These are phyloP conservation scores for Liasis olivaceus DNA, from an alignment of 2,797 vertebrate species.

Conservation along the genomic window DNA sequence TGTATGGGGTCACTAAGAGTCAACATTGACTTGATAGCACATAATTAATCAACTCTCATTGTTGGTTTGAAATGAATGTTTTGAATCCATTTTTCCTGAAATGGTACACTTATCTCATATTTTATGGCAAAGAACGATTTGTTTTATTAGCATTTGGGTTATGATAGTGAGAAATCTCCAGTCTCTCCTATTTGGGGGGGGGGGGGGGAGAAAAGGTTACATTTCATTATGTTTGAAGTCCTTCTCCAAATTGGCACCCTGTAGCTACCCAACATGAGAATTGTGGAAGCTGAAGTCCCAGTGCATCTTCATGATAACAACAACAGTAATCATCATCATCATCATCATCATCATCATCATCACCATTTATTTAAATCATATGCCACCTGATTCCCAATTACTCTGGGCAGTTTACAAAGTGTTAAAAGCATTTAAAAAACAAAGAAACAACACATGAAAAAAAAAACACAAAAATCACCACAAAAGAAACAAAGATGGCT, in stretches of 20 bases:
- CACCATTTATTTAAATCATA: background rate
- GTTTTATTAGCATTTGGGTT: background rate
- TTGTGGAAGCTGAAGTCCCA: background rate
- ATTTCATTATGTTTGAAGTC: too few relatives aligned
- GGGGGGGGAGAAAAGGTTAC: background rate
- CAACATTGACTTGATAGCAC: too few relatives aligned
- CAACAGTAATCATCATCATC: background rate
- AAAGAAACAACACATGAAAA: background rate
- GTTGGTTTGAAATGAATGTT: background rate
- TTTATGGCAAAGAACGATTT: background rate
- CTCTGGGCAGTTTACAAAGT: background rate
- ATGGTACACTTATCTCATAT: background rate
- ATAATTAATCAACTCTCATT: too few relatives aligned
- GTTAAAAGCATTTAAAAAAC: background rate
- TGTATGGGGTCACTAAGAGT: too few relatives aligned
- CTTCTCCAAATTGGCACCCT: background rate
- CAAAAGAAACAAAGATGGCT: background rate
- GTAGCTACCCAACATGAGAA: background rate
- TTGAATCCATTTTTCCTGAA: background rate
- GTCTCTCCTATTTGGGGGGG: background rate
- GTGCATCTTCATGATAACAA: background rate
- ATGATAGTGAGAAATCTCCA: background rate
- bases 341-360: background rate
- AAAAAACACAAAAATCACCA: background rate
- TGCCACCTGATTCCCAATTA: background rate